Evolutionary conservation across 2,888 invertebrate genomes (phyloP).

Genomic region (Lithophane ornitopus): DNA sequence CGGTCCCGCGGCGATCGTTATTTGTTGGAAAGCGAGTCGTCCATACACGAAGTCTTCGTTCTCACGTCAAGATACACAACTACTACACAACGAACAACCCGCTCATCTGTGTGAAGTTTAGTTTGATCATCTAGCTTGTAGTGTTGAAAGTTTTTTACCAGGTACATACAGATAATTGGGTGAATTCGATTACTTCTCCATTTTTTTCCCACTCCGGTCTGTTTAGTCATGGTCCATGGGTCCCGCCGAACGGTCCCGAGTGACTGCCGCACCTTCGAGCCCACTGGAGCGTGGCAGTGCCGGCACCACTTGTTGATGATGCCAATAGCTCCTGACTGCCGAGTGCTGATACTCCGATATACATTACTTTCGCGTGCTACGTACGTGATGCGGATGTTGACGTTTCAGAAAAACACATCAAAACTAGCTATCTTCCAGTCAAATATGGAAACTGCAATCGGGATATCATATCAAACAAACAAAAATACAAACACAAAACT

Average conservation of each 20-base stretch:
- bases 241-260: constrained; percentile 38
- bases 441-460: not conserved
- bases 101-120: not conserved
- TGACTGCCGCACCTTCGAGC: constrained; percentile 44
- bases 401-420: not conserved
- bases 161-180: too few species aligned
- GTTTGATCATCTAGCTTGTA: not conserved
- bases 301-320: constrained; percentile 24
- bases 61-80: not conserved
- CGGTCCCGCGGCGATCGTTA: too few species aligned
- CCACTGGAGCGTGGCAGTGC: constrained; percentile 37
- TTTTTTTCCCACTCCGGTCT: not conserved
- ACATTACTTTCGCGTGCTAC: constrained; percentile 19
- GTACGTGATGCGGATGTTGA: constrained; percentile 22
- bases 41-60: not conserved
- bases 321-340: constrained; percentile 5
- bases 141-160: not conserved
- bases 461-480: not conserved
- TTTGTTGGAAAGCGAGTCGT: not conserved
- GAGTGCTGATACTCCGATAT: not conserved
- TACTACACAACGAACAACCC: not conserved
- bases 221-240: constrained; percentile 59
- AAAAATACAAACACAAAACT: not conserved
- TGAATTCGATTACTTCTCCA: constrained; percentile 6
- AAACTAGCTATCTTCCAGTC: not conserved